phyloP scores from a whole-genome alignment of 2,113 vertebrate species.

The Callopanchax toddi region DNA sequence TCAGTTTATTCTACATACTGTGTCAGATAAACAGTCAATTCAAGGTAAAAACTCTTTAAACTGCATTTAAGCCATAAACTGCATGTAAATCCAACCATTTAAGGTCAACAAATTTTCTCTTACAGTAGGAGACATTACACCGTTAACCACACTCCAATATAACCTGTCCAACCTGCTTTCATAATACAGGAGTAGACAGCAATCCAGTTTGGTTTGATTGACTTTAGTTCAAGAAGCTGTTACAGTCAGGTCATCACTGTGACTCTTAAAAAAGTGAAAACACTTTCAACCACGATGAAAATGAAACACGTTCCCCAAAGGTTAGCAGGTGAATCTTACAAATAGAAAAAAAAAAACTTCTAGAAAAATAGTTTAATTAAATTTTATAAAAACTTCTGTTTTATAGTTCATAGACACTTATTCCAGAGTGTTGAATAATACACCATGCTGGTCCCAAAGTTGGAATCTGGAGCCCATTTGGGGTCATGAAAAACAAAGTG shows the following conservation, averaged over 20 bases:
- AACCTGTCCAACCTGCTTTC: slow-evolving; percentile 19
- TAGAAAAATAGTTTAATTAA: too few species aligned
- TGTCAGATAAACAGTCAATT: background rate
- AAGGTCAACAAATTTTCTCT: background rate
- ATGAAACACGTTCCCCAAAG: background rate
- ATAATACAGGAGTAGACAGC: too few species aligned
- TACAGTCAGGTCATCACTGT: background rate
- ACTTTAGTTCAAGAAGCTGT: too few species aligned
- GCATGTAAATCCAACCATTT: background rate
- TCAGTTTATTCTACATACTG: background rate
- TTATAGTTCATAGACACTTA: too few species aligned
- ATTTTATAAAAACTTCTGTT: too few species aligned
- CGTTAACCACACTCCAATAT: background rate
- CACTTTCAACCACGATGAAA: background rate
- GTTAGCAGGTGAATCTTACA: background rate
- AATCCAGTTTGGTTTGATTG: background rate
- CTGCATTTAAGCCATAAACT: background rate
- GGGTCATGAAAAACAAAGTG: too few species aligned
- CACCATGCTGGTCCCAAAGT: too few species aligned
- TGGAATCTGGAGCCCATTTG: too few species aligned
- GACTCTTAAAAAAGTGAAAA: background rate
- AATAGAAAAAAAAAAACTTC: background rate
- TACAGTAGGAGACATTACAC: background rate
- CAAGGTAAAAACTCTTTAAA: background rate
- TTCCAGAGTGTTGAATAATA: too few species aligned